A percentile compares a stretch with the other conserved stretches of the same genome.
Conservation (phyloP, 2,113 vertebrate species). For the Poeciliopsis prolifica region DNA sequence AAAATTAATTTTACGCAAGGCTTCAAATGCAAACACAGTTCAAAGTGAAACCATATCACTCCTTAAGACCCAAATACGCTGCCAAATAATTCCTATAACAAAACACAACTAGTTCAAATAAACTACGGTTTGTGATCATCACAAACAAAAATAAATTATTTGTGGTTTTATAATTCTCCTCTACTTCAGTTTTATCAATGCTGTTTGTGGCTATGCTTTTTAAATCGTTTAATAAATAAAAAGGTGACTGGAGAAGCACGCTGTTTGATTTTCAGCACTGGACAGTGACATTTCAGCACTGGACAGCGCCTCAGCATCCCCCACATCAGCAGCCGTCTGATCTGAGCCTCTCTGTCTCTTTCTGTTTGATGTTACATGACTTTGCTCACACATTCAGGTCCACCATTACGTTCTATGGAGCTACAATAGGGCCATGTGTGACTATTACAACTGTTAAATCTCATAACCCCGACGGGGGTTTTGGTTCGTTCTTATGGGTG, state of each 20-base stretch:
- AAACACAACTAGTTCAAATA: neutral
- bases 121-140: neutral
- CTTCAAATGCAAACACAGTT: neutral
- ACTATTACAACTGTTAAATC: constrained; percentile 33
- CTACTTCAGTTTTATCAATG: neutral
- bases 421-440: neutral
- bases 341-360: constrained; percentile 3
- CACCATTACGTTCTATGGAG: constrained; percentile 4
- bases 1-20: neutral
- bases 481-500: constrained; percentile 10
- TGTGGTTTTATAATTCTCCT: neutral
- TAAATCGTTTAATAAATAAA: neutral
- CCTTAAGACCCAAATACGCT: neutral
- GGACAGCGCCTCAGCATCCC: constrained; percentile 63
- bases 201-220: neutral
- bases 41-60: neutral
- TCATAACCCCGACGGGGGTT: constrained; percentile 44
- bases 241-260: constrained; percentile 6
- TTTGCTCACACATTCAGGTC: neutral
- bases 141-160: too few relatives aligned
- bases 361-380: constrained; percentile 21
- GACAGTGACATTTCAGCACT: constrained; percentile 72
- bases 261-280: constrained; percentile 46
- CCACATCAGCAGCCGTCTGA: neutral
- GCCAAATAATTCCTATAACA: neutral